These are phyloP conservation scores for Andrena praecox DNA, from an alignment of 2,888 invertebrate species.

Conservation along the genomic window DNA sequence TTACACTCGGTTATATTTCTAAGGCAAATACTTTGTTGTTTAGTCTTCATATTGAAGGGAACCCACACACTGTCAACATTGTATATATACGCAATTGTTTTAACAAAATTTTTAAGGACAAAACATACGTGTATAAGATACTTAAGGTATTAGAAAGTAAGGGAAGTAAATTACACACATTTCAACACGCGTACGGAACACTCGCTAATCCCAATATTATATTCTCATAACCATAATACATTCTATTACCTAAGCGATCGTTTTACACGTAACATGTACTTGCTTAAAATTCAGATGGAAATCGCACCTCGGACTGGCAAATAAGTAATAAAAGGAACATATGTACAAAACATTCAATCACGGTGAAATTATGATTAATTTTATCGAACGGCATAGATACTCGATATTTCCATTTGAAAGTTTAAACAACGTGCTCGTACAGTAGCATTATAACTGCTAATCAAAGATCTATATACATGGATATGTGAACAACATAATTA, in stretches of 20 bases:
- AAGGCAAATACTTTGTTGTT: slow-evolving; percentile 54
- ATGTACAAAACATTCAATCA: slow-evolving; percentile 34
- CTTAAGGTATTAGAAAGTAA: slow-evolving; percentile 58
- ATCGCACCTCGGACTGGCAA: slow-evolving; percentile 9
- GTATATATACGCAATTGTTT: slow-evolving; percentile 73
- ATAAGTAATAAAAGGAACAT: slow-evolving; percentile 12
- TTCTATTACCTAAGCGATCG: slow-evolving; percentile 46
- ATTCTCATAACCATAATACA: slow-evolving; percentile 46
- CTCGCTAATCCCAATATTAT: slow-evolving; percentile 37
- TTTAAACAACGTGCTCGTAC: slow-evolving; percentile 43
- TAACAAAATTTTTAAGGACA: slow-evolving; percentile 66
- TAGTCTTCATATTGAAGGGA: slow-evolving; percentile 36
- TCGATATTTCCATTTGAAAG: slow-evolving; percentile 49
- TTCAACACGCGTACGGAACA: slow-evolving; percentile 20
- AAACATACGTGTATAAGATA: slow-evolving; percentile 57
- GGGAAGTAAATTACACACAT: slow-evolving; percentile 45
- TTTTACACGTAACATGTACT: slow-evolving; percentile 40
- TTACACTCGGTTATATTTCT: slow-evolving; percentile 38
- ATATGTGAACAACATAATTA: slow-evolving; percentile 57
- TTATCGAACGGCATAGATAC: slow-evolving; percentile 6
- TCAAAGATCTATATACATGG: slow-evolving; percentile 50
- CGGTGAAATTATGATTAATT: slow-evolving; percentile 22
- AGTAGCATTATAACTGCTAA: slow-evolving; percentile 47
- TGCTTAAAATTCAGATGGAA: slow-evolving; percentile 49
- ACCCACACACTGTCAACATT: slow-evolving; percentile 60